phyloP scores from a whole-genome alignment of 2,797 vertebrate species.

The Liparis tanakae region DNA sequence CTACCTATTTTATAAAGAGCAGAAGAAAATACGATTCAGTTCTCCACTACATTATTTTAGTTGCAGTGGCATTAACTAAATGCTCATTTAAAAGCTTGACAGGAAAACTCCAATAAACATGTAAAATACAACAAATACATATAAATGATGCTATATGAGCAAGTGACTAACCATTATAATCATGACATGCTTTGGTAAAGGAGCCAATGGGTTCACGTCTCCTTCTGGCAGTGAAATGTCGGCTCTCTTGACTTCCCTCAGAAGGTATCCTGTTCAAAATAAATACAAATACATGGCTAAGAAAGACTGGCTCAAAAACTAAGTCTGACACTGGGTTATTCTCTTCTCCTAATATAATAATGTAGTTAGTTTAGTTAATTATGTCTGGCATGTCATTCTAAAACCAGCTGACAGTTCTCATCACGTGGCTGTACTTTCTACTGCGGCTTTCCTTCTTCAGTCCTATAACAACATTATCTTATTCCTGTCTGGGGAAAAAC shows the following conservation, averaged over 20 bases:
- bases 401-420: constrained; percentile 64
- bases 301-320: constrained; percentile 3
- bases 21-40: not conserved
- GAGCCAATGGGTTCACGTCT: constrained; percentile 90
- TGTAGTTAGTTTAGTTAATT: constrained; percentile 22
- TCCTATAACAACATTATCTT: constrained; percentile 1
- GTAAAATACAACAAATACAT: not conserved
- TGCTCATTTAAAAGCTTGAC: not conserved
- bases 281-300: not conserved
- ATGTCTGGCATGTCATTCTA: constrained; percentile 33
- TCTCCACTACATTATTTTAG: not conserved
- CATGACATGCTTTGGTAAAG: constrained; percentile 92
- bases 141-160: not conserved
- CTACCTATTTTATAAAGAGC: not conserved
- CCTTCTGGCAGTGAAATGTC: constrained; percentile 92
- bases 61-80: not conserved
- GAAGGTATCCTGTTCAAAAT: constrained; percentile 87
- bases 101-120: not conserved
- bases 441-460: constrained; percentile 17
- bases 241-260: constrained; percentile 93
- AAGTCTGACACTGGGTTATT: constrained; percentile 14
- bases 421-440: constrained; percentile 42
- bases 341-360: constrained; percentile 51
- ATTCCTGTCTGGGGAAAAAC: not conserved
- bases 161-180: constrained; percentile 89